Conservation (phyloP, 2,113 vertebrate species). For the Noturus placidus region DNA sequence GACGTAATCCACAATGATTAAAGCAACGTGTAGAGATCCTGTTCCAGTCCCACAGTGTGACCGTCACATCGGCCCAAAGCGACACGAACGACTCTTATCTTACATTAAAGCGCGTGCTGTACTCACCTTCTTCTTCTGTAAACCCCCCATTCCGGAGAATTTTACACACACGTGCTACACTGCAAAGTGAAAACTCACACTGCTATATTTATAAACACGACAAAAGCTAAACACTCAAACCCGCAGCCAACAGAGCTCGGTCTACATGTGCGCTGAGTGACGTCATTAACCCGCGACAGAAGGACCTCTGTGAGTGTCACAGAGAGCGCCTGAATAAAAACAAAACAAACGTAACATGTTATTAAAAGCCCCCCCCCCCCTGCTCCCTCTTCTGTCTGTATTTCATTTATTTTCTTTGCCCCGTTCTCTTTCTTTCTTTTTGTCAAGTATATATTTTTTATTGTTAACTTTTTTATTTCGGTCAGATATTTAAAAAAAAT, state of each 20-base stretch:
- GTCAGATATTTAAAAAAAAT: background rate
- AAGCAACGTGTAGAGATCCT: background rate
- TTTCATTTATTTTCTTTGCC: background rate
- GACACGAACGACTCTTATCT: background rate
- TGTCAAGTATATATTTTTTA: background rate
- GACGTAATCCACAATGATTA: fast-evolving
- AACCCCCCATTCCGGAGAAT: conserved; percentile 68
- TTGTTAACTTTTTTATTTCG: background rate
- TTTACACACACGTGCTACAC: background rate
- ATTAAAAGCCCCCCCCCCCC: no score
- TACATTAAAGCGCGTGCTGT: background rate
- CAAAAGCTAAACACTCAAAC: background rate
- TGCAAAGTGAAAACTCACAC: background rate
- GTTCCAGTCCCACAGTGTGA: no score
- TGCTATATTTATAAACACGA: background rate
- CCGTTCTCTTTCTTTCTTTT: background rate
- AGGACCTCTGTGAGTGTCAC: conserved; percentile 23
- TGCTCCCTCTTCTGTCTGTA: background rate
- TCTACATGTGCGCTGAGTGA: conserved; percentile 64
- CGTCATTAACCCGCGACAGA: conserved; percentile 22
- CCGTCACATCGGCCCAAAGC: background rate
- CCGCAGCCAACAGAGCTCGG: background rate
- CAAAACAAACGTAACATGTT: background rate
- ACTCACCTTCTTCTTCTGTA: conserved; percentile 78
- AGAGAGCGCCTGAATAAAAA: conserved; percentile 48